A percentile compares a stretch with the other conserved stretches of the same genome.
Evolutionary conservation across 2,113 vertebrate genomes (phyloP).

Genomic region (Ammospiza caudacuta): DNA sequence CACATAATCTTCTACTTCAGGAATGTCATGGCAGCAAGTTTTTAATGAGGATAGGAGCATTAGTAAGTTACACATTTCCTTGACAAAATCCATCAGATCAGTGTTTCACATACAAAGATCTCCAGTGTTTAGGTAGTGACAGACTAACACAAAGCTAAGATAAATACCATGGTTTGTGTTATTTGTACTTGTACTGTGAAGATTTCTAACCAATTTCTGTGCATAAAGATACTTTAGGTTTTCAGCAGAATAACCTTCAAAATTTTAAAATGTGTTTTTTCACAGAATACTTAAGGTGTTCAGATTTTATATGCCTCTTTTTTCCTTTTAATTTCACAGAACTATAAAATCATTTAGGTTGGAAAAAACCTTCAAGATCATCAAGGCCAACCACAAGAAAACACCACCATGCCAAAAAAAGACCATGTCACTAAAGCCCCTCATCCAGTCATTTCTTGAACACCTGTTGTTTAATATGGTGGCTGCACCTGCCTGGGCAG

Average conservation of each 20-base stretch:
- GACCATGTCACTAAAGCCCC: no score
- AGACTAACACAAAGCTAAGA: background rate
- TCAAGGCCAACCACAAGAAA: background rate
- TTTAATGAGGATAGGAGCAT: background rate
- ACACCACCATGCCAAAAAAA: background rate
- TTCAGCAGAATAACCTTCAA: background rate
- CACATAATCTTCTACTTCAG: background rate
- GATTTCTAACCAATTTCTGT: background rate
- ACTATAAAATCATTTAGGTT: background rate
- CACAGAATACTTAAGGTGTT: background rate
- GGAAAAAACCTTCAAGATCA: background rate
- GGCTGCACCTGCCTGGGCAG: background rate
- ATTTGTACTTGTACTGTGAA: background rate
- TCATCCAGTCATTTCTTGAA: background rate
- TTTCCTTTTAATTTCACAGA: background rate
- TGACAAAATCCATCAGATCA: background rate
- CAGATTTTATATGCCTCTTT: rapidly evolving
- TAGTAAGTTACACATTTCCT: background rate
- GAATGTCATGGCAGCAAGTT: background rate
- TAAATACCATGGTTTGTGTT: background rate
- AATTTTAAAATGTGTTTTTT: background rate
- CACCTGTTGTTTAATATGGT: background rate
- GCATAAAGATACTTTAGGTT: background rate
- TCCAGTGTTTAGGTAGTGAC: background rate
- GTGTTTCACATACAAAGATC: background rate